These are phyloP conservation scores for Hyppa rectilinea DNA, from an alignment of 2,888 invertebrate genomes.

Conservation along the genomic window DNA sequence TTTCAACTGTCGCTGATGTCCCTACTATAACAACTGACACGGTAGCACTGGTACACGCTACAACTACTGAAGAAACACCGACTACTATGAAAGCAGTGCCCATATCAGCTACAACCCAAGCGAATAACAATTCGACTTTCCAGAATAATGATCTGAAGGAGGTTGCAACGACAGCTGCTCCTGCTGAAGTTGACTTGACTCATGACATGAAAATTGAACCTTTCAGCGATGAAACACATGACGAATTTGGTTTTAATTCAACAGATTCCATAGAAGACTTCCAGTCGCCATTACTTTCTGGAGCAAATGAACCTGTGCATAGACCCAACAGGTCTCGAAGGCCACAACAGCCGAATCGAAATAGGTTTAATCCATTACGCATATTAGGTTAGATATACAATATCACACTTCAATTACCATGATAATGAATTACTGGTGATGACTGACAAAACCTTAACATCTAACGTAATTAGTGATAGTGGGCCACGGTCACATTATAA, in stretches of 20 bases:
- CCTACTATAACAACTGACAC: conserved; percentile 24
- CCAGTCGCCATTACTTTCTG: conserved; percentile 86
- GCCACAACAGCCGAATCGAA: conserved; percentile 82
- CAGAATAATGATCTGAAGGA: conserved; percentile 24
- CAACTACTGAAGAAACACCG: conserved; percentile 35
- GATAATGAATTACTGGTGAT: conserved; percentile 72
- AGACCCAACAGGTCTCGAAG: conserved; percentile 84
- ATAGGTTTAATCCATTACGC: conserved; percentile 88
- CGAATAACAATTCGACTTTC: conserved; percentile 36
- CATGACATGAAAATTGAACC: conserved; percentile 43
- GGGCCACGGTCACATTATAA: conserved; percentile 76
- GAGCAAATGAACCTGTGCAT: conserved; percentile 84
- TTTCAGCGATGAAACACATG: conserved; percentile 55
- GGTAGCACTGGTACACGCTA: conserved; percentile 35
- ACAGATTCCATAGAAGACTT: conserved; percentile 80
- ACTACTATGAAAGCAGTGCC: conserved; percentile 49
- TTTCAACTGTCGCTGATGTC: conserved; percentile 27
- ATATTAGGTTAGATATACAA: conserved; percentile 83
- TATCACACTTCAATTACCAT: conserved; percentile 73
- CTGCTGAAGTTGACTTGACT: conserved; percentile 18
- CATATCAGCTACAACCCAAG: conserved; percentile 22
- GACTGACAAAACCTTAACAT: conserved; percentile 74
- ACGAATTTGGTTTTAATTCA: conserved; percentile 68
- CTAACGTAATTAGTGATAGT: conserved; percentile 75
- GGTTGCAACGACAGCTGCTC: conserved; percentile 15